These are phyloP conservation scores for Chaetodon auriga DNA, from an alignment of 2,113 vertebrate genomes.

Conservation along the genomic window DNA sequence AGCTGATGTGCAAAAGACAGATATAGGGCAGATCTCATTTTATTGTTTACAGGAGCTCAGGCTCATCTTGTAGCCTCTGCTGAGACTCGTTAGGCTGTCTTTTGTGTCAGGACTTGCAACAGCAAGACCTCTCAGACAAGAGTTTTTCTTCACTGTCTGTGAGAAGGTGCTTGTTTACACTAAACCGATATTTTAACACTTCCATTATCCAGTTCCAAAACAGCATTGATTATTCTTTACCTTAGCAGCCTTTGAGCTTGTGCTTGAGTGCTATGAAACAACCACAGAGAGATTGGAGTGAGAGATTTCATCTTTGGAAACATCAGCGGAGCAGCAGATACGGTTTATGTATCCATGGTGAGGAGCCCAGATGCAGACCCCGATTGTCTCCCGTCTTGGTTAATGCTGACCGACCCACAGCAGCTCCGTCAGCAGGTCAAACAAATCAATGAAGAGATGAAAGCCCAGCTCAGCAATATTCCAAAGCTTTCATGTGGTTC, in stretches of 20 bases:
- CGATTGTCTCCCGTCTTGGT: background rate
- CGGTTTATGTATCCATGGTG: conserved; percentile 68
- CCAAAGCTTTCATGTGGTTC: conserved; percentile 43
- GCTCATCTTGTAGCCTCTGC: background rate
- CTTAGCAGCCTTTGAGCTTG: background rate
- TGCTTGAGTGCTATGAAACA: background rate
- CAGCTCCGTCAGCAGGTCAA: conserved; percentile 61
- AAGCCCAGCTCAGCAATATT: conserved; percentile 56
- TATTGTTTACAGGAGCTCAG: background rate
- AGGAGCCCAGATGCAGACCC: conserved; percentile 35
- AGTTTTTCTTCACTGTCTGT: background rate
- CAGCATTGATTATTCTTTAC: background rate
- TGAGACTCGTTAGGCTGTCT: background rate
- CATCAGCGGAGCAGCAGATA: conserved; percentile 49
- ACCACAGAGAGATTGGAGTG: conserved; percentile 30
- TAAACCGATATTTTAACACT: background rate
- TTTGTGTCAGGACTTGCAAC: background rate
- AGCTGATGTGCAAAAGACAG: conserved; percentile 9
- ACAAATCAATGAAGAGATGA: conserved; percentile 71
- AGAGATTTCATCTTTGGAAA: conserved; percentile 58
- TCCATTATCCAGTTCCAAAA: conserved; percentile 12
- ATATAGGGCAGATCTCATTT: background rate
- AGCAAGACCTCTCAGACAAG: background rate
- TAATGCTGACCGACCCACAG: conserved; percentile 25
- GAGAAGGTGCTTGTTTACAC: conserved; percentile 1